Evolutionary conservation across 1,140 invertebrate genomes (phyloP).

Genomic region (Drosophila ficusphila): DNA sequence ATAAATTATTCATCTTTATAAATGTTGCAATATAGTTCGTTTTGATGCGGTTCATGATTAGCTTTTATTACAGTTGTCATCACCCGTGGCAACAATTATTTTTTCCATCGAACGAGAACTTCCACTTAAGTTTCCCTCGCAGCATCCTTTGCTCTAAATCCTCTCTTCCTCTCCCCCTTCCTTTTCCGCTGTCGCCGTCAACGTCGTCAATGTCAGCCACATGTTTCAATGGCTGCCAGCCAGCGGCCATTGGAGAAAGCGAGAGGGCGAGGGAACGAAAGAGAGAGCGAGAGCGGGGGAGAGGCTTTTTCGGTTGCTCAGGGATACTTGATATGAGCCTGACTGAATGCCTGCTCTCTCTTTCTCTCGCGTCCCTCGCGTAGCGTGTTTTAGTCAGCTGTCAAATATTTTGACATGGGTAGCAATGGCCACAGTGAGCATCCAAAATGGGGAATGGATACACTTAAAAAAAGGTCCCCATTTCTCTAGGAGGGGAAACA

Average conservation of each 20-base stretch:
- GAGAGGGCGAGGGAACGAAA: conserved; percentile 29
- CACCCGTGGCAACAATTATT: conserved; percentile 11
- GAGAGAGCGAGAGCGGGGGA: conserved; percentile 12
- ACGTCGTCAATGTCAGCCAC: conserved; percentile 70
- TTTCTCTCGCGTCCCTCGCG: conserved; percentile 44
- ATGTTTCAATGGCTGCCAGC: conserved; percentile 76
- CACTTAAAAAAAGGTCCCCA: conserved; percentile 1
- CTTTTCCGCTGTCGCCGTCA: conserved; percentile 13
- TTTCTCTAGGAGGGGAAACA: no score
- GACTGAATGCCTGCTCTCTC: conserved; percentile 36
- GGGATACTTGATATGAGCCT: conserved; percentile 58
- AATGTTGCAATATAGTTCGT: no score
- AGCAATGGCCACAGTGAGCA: conserved; percentile 69
- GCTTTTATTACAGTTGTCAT: conserved; percentile 19
- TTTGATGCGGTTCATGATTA: conserved; percentile 6
- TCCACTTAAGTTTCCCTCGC: neutral
- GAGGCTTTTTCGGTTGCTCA: conserved; percentile 53
- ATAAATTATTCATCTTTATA: no score
- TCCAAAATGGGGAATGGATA: conserved; percentile 50
- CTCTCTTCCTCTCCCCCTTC: neutral
- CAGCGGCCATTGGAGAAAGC: conserved; percentile 35
- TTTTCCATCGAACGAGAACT: neutral
- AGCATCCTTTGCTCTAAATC: neutral
- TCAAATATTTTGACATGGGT: conserved; percentile 84
- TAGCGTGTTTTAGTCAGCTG: conserved; percentile 84